Base-by-base conservation (phyloP, 2,797 vertebrate species). In the Enteromius radiatus region DNA sequence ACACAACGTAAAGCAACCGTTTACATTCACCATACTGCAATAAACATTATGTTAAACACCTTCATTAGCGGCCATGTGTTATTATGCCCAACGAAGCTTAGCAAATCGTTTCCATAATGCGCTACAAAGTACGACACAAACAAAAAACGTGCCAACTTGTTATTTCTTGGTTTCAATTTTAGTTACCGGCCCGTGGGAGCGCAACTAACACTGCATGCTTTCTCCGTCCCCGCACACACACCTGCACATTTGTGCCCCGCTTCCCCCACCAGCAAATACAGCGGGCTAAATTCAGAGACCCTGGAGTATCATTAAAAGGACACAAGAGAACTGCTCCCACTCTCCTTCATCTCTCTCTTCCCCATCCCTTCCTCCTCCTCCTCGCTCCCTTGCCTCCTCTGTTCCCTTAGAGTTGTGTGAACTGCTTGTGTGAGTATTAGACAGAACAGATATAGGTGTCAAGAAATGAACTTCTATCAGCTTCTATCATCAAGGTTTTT, bases 221-320 rank as follows among this genome's bases (percentile, higher is more conserved):
- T 78, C 70, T 74, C 69, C 64, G n/a, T 76, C 81, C 69, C 59
- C n/a, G 23, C 69, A n/a, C 82, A 65, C 36, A 54, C 82, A 74
- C 45, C 49, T 61, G 71, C 69, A 77, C 12, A 54, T 61, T 45
- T 10, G 23, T n/a, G 43, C 43, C 65, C 15, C 41, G 31, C 31
- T 33, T 33, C 41, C 75, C 54, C 41, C 56, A 52, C 31, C 43
- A 63, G 69, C 83, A 77, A 80, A 86, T 41, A 78, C 70, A 84
- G 68, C 41, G 19, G 65, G 87, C 84, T 87, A 87, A 87, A 88
- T 87, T 82, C 84, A 85, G 76, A 85, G 84, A 73, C 87, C 84
- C 87, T 80, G 65, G 85, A 84, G 87, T 88, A 87, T 87, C 87
- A 88, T 88, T 88, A 87, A 59, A 80, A 86, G 82, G 80, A 87